Conservation (phyloP, 1,140 invertebrate genomes). For the Triops longicaudatus region DNA sequence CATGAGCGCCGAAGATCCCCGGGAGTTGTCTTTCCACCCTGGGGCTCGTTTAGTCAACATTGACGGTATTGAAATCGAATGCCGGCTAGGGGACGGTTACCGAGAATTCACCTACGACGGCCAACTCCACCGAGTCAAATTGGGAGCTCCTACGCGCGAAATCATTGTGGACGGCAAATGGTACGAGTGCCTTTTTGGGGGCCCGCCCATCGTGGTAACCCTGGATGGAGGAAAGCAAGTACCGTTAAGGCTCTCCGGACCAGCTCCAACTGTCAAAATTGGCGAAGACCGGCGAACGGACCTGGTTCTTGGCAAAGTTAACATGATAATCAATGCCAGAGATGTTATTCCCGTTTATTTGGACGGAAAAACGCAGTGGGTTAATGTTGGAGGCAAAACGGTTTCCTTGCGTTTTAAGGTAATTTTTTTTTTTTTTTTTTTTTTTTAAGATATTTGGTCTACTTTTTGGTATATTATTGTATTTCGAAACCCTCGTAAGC, state of each 20-base stretch:
- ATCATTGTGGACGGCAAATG: conserved; percentile 76
- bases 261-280: conserved; percentile 69
- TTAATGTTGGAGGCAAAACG: conserved; percentile 28
- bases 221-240: conserved; percentile 63
- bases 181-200: conserved; percentile 87
- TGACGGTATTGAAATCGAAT: conserved; percentile 29
- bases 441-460: no score
- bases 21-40: conserved; percentile 68
- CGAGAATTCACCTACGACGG: conserved; percentile 38
- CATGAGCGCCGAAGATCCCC: conserved; percentile 69
- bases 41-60: conserved; percentile 37
- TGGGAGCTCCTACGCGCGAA: conserved; percentile 86
- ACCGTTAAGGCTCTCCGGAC: conserved; percentile 70
- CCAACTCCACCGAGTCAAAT: conserved; percentile 55
- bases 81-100: conserved; percentile 35
- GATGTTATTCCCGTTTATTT: conserved; percentile 69
- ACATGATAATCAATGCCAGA: conserved; percentile 68
- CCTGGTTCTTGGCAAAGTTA: conserved; percentile 70
- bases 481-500: no score
- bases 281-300: conserved; percentile 59
- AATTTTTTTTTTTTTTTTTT: conserved; percentile 17
- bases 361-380: conserved; percentile 70
- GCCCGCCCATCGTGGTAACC: conserved; percentile 65
- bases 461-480: no score
- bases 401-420: conserved; percentile 18